Evolutionary conservation across 2,888 invertebrate genomes (phyloP), one percentile per base, ranked within the genome.

Genomic region (Suillia variegata): DNA sequence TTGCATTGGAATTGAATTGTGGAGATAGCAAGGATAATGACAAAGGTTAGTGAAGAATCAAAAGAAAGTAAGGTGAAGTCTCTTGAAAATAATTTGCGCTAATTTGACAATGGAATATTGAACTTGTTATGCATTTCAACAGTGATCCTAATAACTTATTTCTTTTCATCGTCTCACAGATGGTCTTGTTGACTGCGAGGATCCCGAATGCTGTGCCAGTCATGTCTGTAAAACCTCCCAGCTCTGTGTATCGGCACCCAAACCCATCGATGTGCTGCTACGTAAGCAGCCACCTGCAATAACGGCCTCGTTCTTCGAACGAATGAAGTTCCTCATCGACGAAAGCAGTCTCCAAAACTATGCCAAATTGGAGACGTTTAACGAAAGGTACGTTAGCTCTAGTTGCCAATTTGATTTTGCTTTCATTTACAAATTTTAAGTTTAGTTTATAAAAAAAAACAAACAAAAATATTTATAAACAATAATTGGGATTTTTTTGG

Each of bases 321-420:
- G 97, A 75, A 96, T 98, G 94, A 94, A 95, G 80, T 99, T 99
- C 85, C 87, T 99, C 67, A 96, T 99, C 69, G 98, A 98, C 82
- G 96, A 97, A 81, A 96, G 96, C 79, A 97, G 97, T 81, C 88
- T 99, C 55, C 99, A 99, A 83, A 96, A 94, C 83, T 98, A 98
- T 83, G 96, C 98, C 10, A 92, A 94, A 70, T 89, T 93, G 79
- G 94, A 94, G 80, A 94, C 94, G 31, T 98, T 98, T 85, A 97
- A 98, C 84, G 96, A 96, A 85, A 97, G 96, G 98, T 98, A 88
- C 86, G 89, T 81, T 68, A 58, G 69, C 61, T 42, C 62, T 70
- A 62, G 71, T 74, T 69, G 67, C 69, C 66, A 65, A 61, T 66
- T 70, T n/a, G n/a, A n/a, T n/a, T n/a, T n/a, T n/a, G n/a, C n/a